phyloP scores from a whole-genome alignment of 1,140 invertebrate genomes.

The Hyles vespertilio region DNA sequence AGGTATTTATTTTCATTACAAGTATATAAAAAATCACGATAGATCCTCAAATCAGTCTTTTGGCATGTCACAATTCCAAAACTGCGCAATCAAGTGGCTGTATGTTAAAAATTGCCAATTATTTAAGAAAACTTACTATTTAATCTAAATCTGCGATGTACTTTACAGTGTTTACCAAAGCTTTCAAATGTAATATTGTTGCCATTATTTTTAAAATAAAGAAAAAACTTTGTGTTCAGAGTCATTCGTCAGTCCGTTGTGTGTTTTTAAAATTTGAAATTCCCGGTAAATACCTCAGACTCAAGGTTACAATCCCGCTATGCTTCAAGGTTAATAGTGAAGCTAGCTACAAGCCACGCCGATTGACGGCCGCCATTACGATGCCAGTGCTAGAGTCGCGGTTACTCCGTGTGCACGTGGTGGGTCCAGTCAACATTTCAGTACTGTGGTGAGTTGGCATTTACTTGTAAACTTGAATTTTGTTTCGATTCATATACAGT shows the following conservation, averaged over 20 bases:
- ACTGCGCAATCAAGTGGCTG: slow-evolving; percentile 4
- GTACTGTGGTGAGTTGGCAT: slow-evolving; percentile 23
- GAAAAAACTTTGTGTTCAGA: slow-evolving; percentile 12
- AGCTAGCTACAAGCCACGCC: background rate
- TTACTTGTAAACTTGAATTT: slow-evolving; percentile 21
- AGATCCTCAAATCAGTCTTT: slow-evolving; percentile 16
- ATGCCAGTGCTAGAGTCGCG: slow-evolving; percentile 8
- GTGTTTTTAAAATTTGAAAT: background rate
- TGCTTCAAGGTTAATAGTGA: too few species aligned
- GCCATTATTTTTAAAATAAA: slow-evolving; percentile 6
- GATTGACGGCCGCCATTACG: slow-evolving; percentile 1
- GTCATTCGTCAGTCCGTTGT: slow-evolving; percentile 18
- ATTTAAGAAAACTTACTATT: slow-evolving; percentile 14
- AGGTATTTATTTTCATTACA: slow-evolving; percentile 12
- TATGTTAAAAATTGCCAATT: slow-evolving; percentile 6
- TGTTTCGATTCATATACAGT: slow-evolving; percentile 22
- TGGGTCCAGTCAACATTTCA: slow-evolving; percentile 21
- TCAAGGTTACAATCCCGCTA: too few species aligned
- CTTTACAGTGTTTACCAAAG: background rate
- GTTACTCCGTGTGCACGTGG: slow-evolving; percentile 6
- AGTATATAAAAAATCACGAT: slow-evolving; percentile 15
- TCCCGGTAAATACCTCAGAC: too few species aligned
- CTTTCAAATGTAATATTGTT: slow-evolving; percentile 4
- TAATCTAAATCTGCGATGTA: slow-evolving; percentile 12
- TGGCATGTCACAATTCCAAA: slow-evolving; percentile 10